phyloP scores from a whole-genome alignment of 2,797 vertebrate genomes.

The Poecile montanus region DNA sequence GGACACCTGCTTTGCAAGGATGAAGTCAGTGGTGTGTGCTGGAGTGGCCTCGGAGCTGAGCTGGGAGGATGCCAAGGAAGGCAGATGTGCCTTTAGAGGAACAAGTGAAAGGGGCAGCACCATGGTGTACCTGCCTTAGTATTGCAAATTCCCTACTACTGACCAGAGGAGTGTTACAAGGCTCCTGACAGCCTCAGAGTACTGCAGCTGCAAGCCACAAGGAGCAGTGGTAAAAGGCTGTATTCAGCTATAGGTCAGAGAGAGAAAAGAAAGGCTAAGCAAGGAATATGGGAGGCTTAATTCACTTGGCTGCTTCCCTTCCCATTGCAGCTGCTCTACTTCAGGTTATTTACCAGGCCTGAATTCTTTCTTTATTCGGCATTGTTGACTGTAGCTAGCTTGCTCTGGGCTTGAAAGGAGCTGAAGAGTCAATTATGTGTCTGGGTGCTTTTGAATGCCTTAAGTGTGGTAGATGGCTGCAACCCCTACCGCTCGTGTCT shows the following conservation, averaged over 20 bases:
- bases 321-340: slow-evolving; percentile 48
- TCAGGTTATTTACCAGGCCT: slow-evolving; percentile 54
- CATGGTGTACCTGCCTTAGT: background rate
- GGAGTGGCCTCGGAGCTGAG: background rate
- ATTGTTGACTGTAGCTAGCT: slow-evolving; percentile 20
- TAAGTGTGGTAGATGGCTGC: slow-evolving; percentile 4
- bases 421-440: slow-evolving; percentile 49
- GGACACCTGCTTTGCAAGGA: background rate
- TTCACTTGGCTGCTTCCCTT: slow-evolving; percentile 40
- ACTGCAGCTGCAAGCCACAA: background rate
- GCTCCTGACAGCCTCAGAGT: background rate
- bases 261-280: slow-evolving; percentile 30
- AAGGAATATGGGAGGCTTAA: slow-evolving; percentile 28
- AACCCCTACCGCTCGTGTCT: background rate
- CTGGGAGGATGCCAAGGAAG: background rate
- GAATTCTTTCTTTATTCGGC: slow-evolving; percentile 31
- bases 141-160: background rate
- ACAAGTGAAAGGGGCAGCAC: background rate
- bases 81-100: background rate
- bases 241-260: slow-evolving; percentile 27
- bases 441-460: slow-evolving; percentile 23
- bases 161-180: background rate
- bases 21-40: background rate
- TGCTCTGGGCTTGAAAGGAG: slow-evolving; percentile 44
- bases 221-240: background rate